Evolutionary conservation across 37 sponge, comb jelly and placozoan species (phyloP).

Genomic region (Beroe ovata): DNA sequence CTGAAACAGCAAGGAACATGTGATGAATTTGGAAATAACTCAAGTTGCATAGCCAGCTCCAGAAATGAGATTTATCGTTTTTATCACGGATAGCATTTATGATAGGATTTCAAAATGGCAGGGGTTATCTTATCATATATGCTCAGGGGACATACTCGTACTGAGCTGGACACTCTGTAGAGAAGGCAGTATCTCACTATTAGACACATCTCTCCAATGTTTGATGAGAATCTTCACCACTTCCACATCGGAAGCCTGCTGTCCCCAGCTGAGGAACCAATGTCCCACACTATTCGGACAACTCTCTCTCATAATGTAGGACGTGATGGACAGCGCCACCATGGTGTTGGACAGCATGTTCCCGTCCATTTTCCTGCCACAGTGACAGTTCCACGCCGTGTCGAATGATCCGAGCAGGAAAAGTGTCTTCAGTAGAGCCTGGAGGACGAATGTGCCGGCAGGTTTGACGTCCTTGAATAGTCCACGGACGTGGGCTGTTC

Average conservation of each 20-base stretch:
- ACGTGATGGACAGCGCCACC: constrained; percentile 39
- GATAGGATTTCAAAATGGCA: no score
- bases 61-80: no score
- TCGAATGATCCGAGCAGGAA: not conserved
- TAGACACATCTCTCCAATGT: constrained; percentile 29
- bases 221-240: constrained; percentile 32
- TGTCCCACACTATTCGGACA: constrained; percentile 18
- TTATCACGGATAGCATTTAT: no score
- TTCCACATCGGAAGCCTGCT: constrained; percentile 45
- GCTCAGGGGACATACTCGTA: no score
- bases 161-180: no score
- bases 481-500: not conserved
- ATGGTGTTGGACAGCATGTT: constrained; percentile 9
- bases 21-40: no score
- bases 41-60: no score
- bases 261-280: constrained; percentile 58
- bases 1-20: no score
- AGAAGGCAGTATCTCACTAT: not conserved
- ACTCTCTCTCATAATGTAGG: constrained; percentile 31
- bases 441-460: not conserved
- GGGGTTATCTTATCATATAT: no score
- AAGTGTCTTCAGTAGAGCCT: constrained; percentile 45
- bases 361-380: constrained; percentile 16
- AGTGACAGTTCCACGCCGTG: not conserved
- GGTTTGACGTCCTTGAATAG: not conserved